These are phyloP conservation scores for Heteropelma amictum DNA, from an alignment of 2,888 invertebrate genomes.

Conservation along the genomic window DNA sequence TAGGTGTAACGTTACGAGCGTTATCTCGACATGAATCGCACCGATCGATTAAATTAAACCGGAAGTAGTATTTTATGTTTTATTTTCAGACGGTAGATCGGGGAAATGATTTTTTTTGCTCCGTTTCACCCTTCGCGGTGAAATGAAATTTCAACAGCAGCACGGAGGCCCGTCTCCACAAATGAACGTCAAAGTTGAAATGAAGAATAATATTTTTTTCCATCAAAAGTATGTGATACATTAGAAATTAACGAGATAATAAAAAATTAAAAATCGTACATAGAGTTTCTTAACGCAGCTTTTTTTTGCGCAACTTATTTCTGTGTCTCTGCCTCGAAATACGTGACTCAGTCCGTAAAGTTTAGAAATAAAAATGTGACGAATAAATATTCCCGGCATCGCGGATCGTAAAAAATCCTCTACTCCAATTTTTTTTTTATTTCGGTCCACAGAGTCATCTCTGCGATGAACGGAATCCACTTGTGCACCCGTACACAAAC, in stretches of 20 bases:
- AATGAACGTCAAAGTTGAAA: no score
- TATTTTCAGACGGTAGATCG: background rate
- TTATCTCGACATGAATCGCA: constrained; percentile 34
- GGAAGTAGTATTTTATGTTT: constrained; percentile 27
- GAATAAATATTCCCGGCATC: constrained; percentile 30
- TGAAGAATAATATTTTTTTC: no score
- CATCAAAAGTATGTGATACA: no score
- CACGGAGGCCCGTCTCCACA: no score
- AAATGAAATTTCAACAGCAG: background rate
- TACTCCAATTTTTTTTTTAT: constrained; percentile 26
- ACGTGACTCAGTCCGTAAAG: no score
- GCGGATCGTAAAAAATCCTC: constrained; percentile 27
- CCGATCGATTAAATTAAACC: constrained; percentile 29
- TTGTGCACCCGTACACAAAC: constrained; percentile 25
- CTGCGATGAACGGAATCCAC: constrained; percentile 34
- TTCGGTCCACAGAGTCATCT: background rate
- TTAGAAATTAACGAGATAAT: no score
- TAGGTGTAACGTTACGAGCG: constrained; percentile 34
- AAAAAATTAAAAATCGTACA: no score
- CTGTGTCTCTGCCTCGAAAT: no score
- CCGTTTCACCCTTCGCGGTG: background rate
- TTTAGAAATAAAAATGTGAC: no score
- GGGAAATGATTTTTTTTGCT: constrained; percentile 11
- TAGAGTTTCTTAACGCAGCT: no score
- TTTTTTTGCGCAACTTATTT: no score